Evolutionary conservation across 2,797 vertebrate species (phyloP), one percentile per base, ranked within the genome.

Genomic region (Helicolenus hilgendorfi): DNA sequence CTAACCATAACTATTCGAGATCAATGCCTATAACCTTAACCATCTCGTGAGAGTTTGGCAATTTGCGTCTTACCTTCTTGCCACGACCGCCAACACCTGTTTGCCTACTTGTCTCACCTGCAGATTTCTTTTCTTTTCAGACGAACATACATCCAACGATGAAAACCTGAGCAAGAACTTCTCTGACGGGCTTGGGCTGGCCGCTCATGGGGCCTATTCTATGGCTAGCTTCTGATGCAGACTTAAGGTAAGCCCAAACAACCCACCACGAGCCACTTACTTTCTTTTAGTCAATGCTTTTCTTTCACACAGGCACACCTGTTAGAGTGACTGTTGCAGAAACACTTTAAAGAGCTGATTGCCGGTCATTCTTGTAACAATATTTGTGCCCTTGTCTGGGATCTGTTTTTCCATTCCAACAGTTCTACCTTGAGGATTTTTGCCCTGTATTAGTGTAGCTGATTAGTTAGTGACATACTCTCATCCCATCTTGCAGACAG

Each of bases 201-300:
- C 18, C 3, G 18, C 22, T 41, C 14, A 8, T 68, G 24, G 65
- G 15, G 4, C 24, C 36, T 26, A 6, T 2, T 2, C 24, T 68
- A 18, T 26, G 26, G 14, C 64, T 26, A 45, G 24, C 24, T 68
- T 15, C 65, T 27, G 14, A 69, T 18, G 14, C 18, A 70, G 68
- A 70, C 20, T 22, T 7, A 20, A 70, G 68, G 68, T 53, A 31
- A 53, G 26, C 67, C 38, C 15, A 70, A 29, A 31, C 41, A 31
- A 29, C 18, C 29, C 29, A 20, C 18, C 18, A 1, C 29, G 0
- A 20, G 8, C 18, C 9, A 5, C 0, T 31, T 62, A 0, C 0
- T 60, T 58, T 58, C 24, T 26, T 58, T 58, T 24, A 31, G 18
- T 31, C 0, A 20, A 33, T 20, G 4, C 18, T 31, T 62, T 5